Conservation (phyloP, 2,113 vertebrate genomes). For the Etia nguti region DNA sequence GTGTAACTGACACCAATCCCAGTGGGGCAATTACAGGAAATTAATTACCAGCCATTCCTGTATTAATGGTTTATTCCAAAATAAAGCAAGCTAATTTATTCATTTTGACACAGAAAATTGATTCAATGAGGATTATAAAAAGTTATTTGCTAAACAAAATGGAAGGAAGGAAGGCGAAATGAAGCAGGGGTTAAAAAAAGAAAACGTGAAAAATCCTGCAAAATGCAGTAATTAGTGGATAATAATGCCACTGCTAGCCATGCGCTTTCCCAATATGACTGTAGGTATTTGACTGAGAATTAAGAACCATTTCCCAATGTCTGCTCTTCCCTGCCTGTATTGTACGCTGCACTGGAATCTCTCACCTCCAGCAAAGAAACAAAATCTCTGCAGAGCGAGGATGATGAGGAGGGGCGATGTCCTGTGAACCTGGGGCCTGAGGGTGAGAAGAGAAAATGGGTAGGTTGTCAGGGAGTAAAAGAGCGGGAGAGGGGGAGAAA, state of each 20-base stretch:
- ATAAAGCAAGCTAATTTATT: constrained; percentile 74
- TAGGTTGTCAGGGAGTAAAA: constrained; percentile 26
- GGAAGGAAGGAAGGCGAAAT: constrained; percentile 47
- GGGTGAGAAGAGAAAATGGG: constrained; percentile 28
- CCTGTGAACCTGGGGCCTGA: constrained; percentile 17
- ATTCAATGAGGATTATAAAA: constrained; percentile 71
- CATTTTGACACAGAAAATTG: constrained; percentile 68
- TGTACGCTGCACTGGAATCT: constrained; percentile 40
- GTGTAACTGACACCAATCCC: constrained; percentile 73
- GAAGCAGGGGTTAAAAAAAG: constrained; percentile 69
- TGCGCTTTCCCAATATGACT: constrained; percentile 39
- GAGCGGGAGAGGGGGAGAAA: constrained; percentile 11
- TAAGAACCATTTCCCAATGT: constrained; percentile 26
- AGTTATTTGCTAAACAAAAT: constrained; percentile 73
- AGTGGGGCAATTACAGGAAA: constrained; percentile 73
- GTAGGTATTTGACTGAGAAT: constrained; percentile 38
- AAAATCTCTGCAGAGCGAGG: constrained; percentile 45
- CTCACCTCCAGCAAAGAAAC: constrained; percentile 48
- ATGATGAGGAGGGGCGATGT: constrained; percentile 22
- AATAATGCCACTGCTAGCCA: constrained; percentile 40
- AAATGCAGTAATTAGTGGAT: constrained; percentile 64
- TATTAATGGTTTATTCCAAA: constrained; percentile 73
- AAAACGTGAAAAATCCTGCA: constrained; percentile 59
- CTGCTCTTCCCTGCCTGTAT: constrained; percentile 59
- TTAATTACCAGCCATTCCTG: constrained; percentile 72